phyloP scores from a whole-genome alignment of 2,888 invertebrate species.

The Synergus umbraculus region DNA sequence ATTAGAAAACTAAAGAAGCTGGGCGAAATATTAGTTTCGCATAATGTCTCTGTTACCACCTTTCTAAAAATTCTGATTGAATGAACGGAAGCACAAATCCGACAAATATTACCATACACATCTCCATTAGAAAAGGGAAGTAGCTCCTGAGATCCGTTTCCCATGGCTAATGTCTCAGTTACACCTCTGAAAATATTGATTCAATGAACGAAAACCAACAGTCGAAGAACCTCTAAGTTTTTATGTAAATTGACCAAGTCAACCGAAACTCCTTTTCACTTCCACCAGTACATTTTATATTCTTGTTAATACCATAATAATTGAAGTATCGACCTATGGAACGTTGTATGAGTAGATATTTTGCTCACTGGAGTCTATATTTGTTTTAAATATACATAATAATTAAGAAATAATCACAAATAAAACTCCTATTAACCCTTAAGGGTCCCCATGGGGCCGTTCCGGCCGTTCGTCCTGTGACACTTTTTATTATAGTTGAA shows the following conservation, averaged over 20 bases:
- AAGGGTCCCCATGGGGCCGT: no score
- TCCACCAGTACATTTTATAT: not conserved
- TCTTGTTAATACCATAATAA: not conserved
- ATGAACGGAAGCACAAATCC: not conserved
- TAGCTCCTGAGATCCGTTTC: not conserved
- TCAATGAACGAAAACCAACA: conserved; percentile 4
- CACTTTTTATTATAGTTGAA: no score
- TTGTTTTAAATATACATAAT: no score
- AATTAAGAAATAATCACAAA: no score
- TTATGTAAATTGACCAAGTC: conserved; percentile 11
- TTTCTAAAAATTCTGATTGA: not conserved
- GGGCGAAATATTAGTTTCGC: not conserved
- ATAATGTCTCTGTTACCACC: conserved; percentile 5
- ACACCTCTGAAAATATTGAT: conserved; percentile 13
- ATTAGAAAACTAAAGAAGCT: conserved; percentile 29
- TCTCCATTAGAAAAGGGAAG: conserved; percentile 8
- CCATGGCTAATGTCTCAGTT: not conserved
- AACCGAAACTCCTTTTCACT: not conserved
- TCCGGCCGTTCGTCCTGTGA: no score
- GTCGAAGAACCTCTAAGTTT: conserved; percentile 1
- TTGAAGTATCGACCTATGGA: no score
- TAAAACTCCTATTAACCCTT: no score
- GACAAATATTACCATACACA: not conserved
- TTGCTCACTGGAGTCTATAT: no score
- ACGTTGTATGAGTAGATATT: no score